phyloP scores from a whole-genome alignment of 2,888 invertebrate species.

The Drosophila anceps region DNA sequence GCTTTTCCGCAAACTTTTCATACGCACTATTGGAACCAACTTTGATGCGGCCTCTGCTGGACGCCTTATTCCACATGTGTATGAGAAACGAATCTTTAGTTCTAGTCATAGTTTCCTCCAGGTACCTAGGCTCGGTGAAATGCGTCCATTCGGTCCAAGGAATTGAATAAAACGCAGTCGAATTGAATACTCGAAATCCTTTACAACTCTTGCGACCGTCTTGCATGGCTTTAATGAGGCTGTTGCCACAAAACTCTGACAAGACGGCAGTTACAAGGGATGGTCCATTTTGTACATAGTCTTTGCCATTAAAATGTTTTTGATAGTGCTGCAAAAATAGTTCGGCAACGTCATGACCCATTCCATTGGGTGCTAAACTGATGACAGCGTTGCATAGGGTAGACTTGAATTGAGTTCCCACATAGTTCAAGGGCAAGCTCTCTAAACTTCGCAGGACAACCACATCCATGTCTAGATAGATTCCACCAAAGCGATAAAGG shows the following conservation, averaged over 20 bases:
- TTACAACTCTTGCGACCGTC: slow-evolving; percentile 85
- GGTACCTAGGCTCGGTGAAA: slow-evolving; percentile 86
- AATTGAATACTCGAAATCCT: slow-evolving; percentile 88
- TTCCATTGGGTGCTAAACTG: slow-evolving; percentile 86
- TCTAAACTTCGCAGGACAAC: slow-evolving; percentile 87
- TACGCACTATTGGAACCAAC: slow-evolving; percentile 79
- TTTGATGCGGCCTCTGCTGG: slow-evolving; percentile 58
- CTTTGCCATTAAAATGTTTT: slow-evolving; percentile 86
- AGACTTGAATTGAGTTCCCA: slow-evolving; percentile 87
- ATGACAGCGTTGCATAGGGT: slow-evolving; percentile 89
- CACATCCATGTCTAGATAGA: slow-evolving; percentile 91
- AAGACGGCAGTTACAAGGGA: slow-evolving; percentile 88
- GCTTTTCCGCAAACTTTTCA: slow-evolving; percentile 70
- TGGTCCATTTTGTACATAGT: slow-evolving; percentile 86
- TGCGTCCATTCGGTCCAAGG: slow-evolving; percentile 87
- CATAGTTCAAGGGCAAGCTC: slow-evolving; percentile 43
- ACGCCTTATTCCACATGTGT: slow-evolving; percentile 83
- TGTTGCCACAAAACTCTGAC: slow-evolving; percentile 86
- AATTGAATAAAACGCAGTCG: slow-evolving; percentile 89
- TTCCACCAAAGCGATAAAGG: slow-evolving; percentile 91
- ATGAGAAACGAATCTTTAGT: slow-evolving; percentile 75
- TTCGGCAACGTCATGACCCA: slow-evolving; percentile 87
- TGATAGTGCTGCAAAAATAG: slow-evolving; percentile 86
- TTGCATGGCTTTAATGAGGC: slow-evolving; percentile 86
- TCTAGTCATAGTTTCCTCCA: slow-evolving; percentile 79